phyloP scores from a whole-genome alignment of 2,797 vertebrate species.

The Rhynchonycteris naso region DNA sequence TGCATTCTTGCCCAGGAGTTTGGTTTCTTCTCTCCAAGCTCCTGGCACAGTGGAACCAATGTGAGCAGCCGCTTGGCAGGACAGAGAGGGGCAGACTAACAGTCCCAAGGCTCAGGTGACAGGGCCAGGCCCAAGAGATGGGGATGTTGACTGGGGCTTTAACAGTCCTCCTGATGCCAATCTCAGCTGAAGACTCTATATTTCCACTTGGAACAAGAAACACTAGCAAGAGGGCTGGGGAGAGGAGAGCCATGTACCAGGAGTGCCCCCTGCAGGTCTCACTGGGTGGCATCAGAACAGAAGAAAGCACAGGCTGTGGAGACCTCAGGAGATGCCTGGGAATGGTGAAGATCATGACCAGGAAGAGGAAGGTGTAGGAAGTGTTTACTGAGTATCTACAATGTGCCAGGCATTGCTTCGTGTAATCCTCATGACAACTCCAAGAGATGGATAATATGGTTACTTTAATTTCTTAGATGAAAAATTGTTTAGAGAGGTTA shows the following conservation, averaged over 20 bases:
- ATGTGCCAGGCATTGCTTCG: background rate
- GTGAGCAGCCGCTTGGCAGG: conserved; percentile 74
- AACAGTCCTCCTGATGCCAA: conserved; percentile 77
- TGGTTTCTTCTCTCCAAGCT: conserved; percentile 56
- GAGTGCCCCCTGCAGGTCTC: conserved; percentile 75
- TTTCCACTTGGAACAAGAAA: conserved; percentile 77
- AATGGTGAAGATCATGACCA: background rate
- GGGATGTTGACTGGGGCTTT: conserved; percentile 74
- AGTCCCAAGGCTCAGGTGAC: conserved; percentile 77
- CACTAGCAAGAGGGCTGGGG: background rate
- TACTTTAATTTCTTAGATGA: conserved; percentile 21
- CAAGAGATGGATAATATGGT: background rate
- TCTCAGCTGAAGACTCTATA: conserved; percentile 74
- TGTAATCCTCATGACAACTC: background rate
- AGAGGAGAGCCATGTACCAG: conserved; percentile 12
- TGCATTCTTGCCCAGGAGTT: conserved; percentile 59
- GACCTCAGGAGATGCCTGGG: background rate
- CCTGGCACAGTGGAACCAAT: conserved; percentile 74
- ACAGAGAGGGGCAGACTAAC: conserved; percentile 69
- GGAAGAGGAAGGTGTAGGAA: background rate
- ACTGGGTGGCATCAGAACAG: background rate
- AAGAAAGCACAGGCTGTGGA: background rate
- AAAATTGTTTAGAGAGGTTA: background rate
- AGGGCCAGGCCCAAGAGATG: conserved; percentile 63
- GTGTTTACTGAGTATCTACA: background rate